Evolutionary conservation across 2,888 invertebrate genomes (phyloP).

Genomic region (Eupithecia abbreviata): DNA sequence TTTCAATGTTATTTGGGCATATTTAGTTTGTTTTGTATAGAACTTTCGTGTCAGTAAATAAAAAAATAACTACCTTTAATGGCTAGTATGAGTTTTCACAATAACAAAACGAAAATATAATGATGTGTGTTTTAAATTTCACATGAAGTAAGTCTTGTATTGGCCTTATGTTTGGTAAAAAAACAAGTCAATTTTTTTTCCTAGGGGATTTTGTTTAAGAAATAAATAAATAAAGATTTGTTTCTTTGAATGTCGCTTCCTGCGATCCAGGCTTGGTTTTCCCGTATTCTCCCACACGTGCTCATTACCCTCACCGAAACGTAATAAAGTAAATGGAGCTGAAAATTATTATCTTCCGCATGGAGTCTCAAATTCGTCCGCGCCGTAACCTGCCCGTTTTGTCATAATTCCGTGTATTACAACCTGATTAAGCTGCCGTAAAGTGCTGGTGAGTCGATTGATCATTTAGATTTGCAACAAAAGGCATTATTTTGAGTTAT

Average conservation of each 20-base stretch:
- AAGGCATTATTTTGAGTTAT: neutral
- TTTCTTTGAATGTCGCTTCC: neutral
- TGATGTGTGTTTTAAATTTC: no score
- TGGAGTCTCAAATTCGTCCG: conserved; percentile 53
- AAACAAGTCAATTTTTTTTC: no score
- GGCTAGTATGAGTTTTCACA: no score
- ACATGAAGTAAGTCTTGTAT: no score
- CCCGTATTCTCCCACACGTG: conserved; percentile 40
- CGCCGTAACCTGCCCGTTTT: conserved; percentile 52
- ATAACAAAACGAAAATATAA: no score
- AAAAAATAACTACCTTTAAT: no score
- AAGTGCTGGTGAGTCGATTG: conserved; percentile 5
- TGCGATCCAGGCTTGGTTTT: conserved; percentile 3
- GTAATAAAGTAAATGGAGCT: conserved; percentile 70
- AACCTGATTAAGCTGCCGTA: conserved; percentile 18
- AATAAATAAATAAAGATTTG: no score
- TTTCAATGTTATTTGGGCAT: neutral
- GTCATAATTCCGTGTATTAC: conserved; percentile 47
- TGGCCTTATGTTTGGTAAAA: no score
- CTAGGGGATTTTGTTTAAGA: no score
- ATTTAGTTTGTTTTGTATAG: neutral
- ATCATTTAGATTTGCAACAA: neutral
- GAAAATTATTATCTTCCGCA: conserved; percentile 62
- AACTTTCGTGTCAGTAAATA: neutral
- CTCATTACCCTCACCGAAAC: conserved; percentile 57